Evolutionary conservation across 2,888 invertebrate species (phyloP), one percentile per base, ranked within the genome.

Genomic region (Eristalis intricaria): DNA sequence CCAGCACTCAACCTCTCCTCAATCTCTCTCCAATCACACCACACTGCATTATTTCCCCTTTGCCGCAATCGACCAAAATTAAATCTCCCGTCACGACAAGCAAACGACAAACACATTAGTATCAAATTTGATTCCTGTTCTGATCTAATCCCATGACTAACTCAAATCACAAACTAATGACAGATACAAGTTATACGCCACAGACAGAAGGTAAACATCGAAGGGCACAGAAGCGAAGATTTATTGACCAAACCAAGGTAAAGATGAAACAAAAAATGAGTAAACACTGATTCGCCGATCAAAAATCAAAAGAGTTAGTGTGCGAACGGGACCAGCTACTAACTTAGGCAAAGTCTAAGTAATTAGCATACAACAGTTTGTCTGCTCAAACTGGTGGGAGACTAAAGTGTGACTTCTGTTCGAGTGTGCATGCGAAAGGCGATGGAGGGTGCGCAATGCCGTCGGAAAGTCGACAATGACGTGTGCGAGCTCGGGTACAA

Each of bases 221-320:
- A 60, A 60, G 60, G 60, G 60, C 60, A 60, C 2, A 60, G 0
- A 23, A 1, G 60, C 60, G 15, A 29, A 60, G 60, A 60, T 60
- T 60, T 60, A 60, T 60, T 60, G 60, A 60, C 60, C 26, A 3
- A 11, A 1, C 23, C 26, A 60, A 60, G 26, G 60, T 26, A 23
- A 32, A 32, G 32, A 11, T 60, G 50, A 2, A 15, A 13, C 23
- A 10, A 60, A 23, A 23, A 60, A 26, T 1, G 5, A 26, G 26
- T 13, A 60, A 23, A 60, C 10, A 50, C 26, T 15, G 35, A 23
- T 40, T 65, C 65, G 65, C 26, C 43, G 23, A 66, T 32, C 15
- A 40, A 66, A 66, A 66, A 40, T 66, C 40, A 66, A 66, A 66
- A 66, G 40, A 66, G 38, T 40, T 40, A 26, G 13, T 15, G 26